phyloP scores from a whole-genome alignment of 2,888 invertebrate species.

The Iselma pallidipennis region DNA sequence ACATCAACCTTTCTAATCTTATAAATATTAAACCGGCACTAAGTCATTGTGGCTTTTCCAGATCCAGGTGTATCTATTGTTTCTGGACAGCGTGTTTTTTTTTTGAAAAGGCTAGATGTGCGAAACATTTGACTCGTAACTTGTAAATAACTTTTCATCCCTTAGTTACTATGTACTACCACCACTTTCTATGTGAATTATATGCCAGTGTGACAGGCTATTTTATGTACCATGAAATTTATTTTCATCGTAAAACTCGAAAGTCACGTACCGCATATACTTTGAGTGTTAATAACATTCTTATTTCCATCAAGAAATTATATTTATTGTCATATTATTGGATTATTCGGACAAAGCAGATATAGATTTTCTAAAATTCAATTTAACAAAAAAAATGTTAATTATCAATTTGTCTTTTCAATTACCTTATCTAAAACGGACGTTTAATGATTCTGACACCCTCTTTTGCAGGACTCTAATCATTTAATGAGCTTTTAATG shows the following conservation, averaged over 20 bases:
- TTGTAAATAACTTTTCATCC: not conserved
- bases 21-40: not conserved
- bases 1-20: not conserved
- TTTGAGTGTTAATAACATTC: slow-evolving; percentile 23
- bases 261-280: slow-evolving; percentile 22
- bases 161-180: not conserved
- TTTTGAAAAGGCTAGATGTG: too few relatives aligned
- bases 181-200: slow-evolving; percentile 16
- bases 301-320: too few relatives aligned
- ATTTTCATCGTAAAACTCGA: slow-evolving; percentile 24
- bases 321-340: too few relatives aligned
- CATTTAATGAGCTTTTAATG: not conserved
- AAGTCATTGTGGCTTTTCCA: not conserved
- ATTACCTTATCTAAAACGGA: too few relatives aligned
- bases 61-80: not conserved
- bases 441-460: not conserved
- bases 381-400: too few relatives aligned
- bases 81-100: too few relatives aligned
- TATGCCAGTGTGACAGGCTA: slow-evolving; percentile 19
- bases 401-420: too few relatives aligned
- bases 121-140: too few relatives aligned
- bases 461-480: not conserved
- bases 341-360: too few relatives aligned
- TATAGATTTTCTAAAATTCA: too few relatives aligned
- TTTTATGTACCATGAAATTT: slow-evolving; percentile 26